Conservation (phyloP, 2,797 vertebrate genomes). For the Cryptoblepharus egeriae region DNA sequence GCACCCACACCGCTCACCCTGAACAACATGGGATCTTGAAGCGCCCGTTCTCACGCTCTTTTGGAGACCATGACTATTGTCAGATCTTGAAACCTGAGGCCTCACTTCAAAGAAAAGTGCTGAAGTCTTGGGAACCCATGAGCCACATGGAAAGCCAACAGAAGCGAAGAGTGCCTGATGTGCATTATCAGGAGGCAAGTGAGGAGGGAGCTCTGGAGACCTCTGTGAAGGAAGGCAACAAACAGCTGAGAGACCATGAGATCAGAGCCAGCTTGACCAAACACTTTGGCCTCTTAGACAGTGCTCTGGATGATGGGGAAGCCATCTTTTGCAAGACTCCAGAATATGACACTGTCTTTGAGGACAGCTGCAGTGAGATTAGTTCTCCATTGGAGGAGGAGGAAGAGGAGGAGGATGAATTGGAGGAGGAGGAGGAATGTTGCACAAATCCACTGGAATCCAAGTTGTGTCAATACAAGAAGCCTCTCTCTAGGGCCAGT, state of each 20-base stretch:
- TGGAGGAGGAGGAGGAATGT: conserved; percentile 57
- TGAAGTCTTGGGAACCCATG: conserved; percentile 77
- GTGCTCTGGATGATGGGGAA: conserved; percentile 74
- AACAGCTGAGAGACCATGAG: conserved; percentile 82
- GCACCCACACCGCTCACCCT: conserved; percentile 45
- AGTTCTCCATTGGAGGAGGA: conserved; percentile 65
- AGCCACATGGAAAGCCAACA: conserved; percentile 66
- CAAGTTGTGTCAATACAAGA: conserved; percentile 76
- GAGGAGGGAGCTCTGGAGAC: conserved; percentile 37
- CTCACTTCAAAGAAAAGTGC: conserved; percentile 78
- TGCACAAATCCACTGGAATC: conserved; percentile 65
- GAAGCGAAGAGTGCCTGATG: conserved; percentile 60
- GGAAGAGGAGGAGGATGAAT: conserved; percentile 68
- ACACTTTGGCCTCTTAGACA: conserved; percentile 83
- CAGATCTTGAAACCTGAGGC: conserved; percentile 81
- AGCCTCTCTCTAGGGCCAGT: conserved; percentile 71
- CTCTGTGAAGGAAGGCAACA: conserved; percentile 61
- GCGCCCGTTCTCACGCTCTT: conserved; percentile 81
- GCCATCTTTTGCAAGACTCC: conserved; percentile 76
- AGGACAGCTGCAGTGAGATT: conserved; percentile 81
- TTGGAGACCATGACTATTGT: conserved; percentile 98
- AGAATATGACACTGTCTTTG: conserved; percentile 78
- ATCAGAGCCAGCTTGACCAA: conserved; percentile 85
- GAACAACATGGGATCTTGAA: conserved; percentile 74
- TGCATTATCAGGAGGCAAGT: conserved; percentile 52